phyloP scores from a whole-genome alignment of 2,888 invertebrate genomes.

The Patella caerulea region DNA sequence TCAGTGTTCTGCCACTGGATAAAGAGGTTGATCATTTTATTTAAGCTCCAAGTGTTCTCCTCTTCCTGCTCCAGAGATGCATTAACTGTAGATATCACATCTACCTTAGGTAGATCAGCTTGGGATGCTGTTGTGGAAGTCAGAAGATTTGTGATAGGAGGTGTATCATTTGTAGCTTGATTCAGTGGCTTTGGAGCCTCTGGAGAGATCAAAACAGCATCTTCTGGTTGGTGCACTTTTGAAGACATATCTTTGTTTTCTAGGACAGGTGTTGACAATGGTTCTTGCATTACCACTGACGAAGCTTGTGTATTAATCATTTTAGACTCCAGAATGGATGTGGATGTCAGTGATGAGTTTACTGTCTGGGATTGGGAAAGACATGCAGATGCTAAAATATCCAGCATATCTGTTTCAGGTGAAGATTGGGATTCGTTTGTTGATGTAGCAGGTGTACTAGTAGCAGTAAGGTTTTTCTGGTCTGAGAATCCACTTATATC shows the following conservation, averaged over 20 bases:
- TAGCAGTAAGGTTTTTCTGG: no score
- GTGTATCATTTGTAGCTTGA: not conserved
- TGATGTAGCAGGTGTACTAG: no score
- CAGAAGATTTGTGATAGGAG: not conserved
- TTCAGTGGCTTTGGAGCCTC: not conserved
- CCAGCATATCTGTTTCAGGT: not conserved
- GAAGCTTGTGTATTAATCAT: no score
- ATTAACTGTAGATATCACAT: not conserved
- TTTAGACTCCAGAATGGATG: not conserved
- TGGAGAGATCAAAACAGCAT: constrained; percentile 6
- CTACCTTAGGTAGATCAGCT: not conserved
- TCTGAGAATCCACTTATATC: no score
- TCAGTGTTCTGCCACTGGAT: constrained; percentile 68
- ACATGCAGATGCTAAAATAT: not conserved
- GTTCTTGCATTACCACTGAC: no score
- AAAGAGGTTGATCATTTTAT: constrained; percentile 38
- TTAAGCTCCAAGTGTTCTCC: not conserved
- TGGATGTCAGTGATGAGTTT: not conserved
- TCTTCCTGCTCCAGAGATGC: constrained; percentile 1
- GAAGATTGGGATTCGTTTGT: no score
- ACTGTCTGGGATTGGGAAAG: not conserved
- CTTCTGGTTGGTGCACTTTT: not conserved
- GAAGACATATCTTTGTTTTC: no score
- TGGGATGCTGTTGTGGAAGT: not conserved
- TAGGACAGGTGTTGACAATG: no score